These are phyloP conservation scores for Grammomys dolichurus DNA, from an alignment of 2,113 vertebrate genomes.

Conservation along the genomic window DNA sequence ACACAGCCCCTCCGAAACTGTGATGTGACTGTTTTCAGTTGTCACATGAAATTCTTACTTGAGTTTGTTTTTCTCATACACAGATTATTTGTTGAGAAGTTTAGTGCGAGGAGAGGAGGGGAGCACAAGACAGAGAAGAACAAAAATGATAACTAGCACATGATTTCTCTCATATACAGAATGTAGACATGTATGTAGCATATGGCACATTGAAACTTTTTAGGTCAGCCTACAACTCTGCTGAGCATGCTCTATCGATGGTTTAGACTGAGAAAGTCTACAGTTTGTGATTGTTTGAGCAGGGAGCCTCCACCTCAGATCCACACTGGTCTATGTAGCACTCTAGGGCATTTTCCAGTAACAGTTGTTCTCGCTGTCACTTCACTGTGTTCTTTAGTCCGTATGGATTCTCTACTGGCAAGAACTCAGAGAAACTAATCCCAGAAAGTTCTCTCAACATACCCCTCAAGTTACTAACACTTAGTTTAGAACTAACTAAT, in stretches of 20 bases:
- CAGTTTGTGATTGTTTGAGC: neutral
- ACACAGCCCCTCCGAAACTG: neutral
- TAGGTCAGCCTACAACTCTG: neutral
- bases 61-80: neutral
- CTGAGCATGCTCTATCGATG: neutral
- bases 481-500: constrained; percentile 5
- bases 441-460: neutral
- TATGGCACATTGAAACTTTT: neutral
- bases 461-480: neutral
- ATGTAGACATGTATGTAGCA: neutral
- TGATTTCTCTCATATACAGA: neutral
- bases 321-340: neutral
- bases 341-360: neutral
- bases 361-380: neutral
- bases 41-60: neutral
- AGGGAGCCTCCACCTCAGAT: neutral
- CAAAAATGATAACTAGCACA: neutral
- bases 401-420: neutral
- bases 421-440: neutral
- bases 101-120: neutral
- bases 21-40: neutral
- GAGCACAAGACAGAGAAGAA: neutral
- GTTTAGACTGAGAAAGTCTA: neutral
- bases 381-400: neutral
- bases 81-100: neutral